A percentile compares a stretch with the other conserved stretches of the same genome.
phyloP scores from a whole-genome alignment of 2,888 invertebrate species.

The Agrochola macilenta region DNA sequence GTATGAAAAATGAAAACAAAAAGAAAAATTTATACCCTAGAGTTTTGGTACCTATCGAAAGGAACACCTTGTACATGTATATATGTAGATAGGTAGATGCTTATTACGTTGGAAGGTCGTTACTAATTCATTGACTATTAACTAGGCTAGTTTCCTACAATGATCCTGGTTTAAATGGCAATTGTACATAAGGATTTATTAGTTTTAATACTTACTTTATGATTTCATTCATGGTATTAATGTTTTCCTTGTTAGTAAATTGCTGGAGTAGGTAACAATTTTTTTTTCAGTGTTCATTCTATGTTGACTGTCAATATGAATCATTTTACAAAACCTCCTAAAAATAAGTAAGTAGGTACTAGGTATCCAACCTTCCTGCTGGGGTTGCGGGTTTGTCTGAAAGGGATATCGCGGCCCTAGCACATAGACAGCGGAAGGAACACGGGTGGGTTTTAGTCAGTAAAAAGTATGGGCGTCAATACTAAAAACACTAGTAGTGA shows the following conservation, averaged over 20 bases:
- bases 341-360: not conserved
- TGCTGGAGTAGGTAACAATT: not conserved
- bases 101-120: not conserved
- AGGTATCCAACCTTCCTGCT: too few species aligned
- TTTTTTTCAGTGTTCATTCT: not conserved
- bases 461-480: too few species aligned
- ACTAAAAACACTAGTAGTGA: not conserved
- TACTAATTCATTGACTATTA: constrained; percentile 33
- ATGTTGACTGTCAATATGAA: not conserved
- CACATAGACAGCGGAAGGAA: too few species aligned
- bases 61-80: too few species aligned
- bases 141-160: constrained; percentile 30
- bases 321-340: not conserved
- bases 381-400: too few species aligned
- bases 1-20: too few species aligned
- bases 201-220: constrained; percentile 29
- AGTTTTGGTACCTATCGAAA: too few species aligned
- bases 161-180: constrained; percentile 12
- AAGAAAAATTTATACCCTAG: too few species aligned
- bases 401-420: too few species aligned
- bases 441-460: too few species aligned
- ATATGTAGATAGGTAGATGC: too few species aligned
- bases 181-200: constrained; percentile 12
- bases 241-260: constrained; percentile 29
- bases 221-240: constrained; percentile 28